Conservation (phyloP, 2,888 invertebrate species). For the Hermaeophaga mercurialis region DNA sequence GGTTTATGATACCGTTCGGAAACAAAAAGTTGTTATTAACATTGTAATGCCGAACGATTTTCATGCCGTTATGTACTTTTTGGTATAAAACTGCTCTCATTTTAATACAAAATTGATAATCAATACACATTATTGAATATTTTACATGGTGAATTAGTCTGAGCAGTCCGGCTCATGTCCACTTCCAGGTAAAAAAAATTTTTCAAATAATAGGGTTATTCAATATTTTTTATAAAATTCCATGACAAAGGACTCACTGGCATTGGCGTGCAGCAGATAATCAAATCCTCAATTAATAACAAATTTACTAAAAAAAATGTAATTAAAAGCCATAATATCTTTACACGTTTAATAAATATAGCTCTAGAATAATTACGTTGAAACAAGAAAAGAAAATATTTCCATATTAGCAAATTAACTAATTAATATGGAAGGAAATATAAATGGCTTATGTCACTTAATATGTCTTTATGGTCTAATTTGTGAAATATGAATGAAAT, state of each 20-base stretch:
- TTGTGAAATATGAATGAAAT: too few species aligned
- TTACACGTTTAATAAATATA: too few species aligned
- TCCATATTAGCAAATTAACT: too few species aligned
- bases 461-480: too few species aligned
- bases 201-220: constrained; percentile 11
- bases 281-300: too few species aligned
- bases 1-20: constrained; percentile 13
- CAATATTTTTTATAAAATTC: background rate
- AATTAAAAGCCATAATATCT: too few species aligned
- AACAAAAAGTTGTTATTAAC: constrained; percentile 19
- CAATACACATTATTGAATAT: constrained; percentile 18
- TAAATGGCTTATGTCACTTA: too few species aligned
- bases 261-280: background rate
- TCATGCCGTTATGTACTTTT: constrained; percentile 19
- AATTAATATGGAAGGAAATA: too few species aligned
- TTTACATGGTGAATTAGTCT: constrained; percentile 15
- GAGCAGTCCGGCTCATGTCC: background rate
- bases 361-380: too few species aligned
- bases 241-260: background rate
- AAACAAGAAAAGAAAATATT: too few species aligned
- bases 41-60: constrained; percentile 12
- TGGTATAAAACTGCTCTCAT: constrained; percentile 20
- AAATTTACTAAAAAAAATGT: too few species aligned
- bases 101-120: constrained; percentile 25
- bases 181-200: constrained; percentile 8